phyloP scores from a whole-genome alignment of 1,140 invertebrate species.

The Oscheius sp. region DNA sequence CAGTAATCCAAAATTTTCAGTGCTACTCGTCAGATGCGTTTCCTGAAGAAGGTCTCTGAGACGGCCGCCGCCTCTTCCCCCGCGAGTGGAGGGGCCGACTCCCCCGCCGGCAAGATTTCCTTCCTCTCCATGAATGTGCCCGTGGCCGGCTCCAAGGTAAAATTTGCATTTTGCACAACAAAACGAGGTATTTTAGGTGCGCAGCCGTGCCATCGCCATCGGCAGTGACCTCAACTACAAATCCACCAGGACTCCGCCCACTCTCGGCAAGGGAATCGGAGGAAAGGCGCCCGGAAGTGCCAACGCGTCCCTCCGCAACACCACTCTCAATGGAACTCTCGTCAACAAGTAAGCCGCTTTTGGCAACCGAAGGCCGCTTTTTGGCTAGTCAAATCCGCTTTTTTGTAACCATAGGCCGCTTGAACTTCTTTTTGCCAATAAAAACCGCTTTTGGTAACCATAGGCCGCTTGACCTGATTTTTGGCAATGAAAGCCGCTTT shows the following conservation, averaged over 20 bases:
- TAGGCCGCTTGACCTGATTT: too few species aligned
- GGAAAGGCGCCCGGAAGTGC: background rate
- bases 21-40: background rate
- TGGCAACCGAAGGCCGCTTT: background rate
- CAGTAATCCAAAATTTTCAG: constrained; percentile 6
- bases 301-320: background rate
- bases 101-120: background rate
- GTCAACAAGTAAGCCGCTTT: background rate
- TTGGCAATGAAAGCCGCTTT: too few species aligned
- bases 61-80: background rate
- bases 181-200: constrained; percentile 8
- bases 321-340: constrained; percentile 11
- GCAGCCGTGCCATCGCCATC: constrained; percentile 3
- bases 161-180: background rate
- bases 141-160: background rate
- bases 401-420: too few species aligned
- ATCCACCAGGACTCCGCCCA: constrained; percentile 13
- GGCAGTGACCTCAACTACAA: constrained; percentile 22
- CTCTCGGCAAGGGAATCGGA: constrained; percentile 29
- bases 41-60: constrained; percentile 7
- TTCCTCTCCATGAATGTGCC: constrained; percentile 10
- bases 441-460: too few species aligned
- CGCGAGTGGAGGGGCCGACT: background rate
- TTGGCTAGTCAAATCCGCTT: too few species aligned
- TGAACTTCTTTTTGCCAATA: too few species aligned